Evolutionary conservation across 2,888 invertebrate species (phyloP).

Genomic region (Lasiommata megera): DNA sequence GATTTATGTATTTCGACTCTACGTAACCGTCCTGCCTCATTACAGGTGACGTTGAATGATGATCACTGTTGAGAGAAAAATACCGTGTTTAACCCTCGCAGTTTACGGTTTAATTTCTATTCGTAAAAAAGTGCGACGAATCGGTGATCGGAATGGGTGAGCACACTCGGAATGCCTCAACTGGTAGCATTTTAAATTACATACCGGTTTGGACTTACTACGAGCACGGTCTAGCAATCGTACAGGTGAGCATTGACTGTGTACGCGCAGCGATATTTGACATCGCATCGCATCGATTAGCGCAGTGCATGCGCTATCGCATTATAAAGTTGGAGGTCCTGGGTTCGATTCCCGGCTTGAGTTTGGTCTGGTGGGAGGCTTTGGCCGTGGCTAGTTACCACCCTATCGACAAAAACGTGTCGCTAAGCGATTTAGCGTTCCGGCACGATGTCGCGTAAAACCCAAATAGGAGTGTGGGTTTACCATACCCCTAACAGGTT

Average conservation of each 20-base stretch:
- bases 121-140: constrained; percentile 48
- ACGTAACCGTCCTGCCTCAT: constrained; percentile 61
- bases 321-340: too few relatives aligned
- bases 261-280: background rate
- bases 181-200: constrained; percentile 25
- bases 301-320: too few relatives aligned
- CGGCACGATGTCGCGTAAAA: too few relatives aligned
- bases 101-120: constrained; percentile 65
- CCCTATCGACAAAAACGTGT: too few relatives aligned
- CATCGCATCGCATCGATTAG: too few relatives aligned
- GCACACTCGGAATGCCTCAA: constrained; percentile 16
- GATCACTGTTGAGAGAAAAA: constrained; percentile 61
- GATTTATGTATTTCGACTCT: constrained; percentile 60
- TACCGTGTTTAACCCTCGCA: constrained; percentile 60
- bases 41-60: constrained; percentile 72
- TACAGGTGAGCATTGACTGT: background rate
- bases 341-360: too few relatives aligned
- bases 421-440: too few relatives aligned
- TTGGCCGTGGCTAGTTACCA: too few relatives aligned
- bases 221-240: background rate
- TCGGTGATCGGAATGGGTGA: constrained; percentile 30
- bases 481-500: too few relatives aligned
- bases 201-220: constrained; percentile 11
- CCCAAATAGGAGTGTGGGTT: too few relatives aligned
- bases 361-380: too few relatives aligned